These are phyloP conservation scores for Trachelus tabidus DNA, from an alignment of 2,888 invertebrate species.

Conservation along the genomic window DNA sequence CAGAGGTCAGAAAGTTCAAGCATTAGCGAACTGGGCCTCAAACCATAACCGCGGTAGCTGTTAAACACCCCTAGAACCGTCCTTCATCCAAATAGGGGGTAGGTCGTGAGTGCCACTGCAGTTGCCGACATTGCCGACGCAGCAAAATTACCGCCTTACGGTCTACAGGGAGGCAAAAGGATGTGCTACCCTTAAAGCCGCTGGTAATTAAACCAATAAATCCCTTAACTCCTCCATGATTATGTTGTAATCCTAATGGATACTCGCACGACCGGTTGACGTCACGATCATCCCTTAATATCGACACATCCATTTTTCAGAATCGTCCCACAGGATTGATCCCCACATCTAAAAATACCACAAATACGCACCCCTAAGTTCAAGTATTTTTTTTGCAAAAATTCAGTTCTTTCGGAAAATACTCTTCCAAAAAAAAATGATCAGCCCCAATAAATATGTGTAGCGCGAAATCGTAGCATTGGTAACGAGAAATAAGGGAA, in stretches of 20 bases:
- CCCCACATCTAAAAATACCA: background rate
- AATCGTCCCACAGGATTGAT: too few species aligned
- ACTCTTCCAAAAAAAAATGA: background rate
- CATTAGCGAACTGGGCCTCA: background rate
- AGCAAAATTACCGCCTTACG: background rate
- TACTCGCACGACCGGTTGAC: background rate
- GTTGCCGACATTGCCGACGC: background rate
- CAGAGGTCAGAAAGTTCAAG: conserved; percentile 4
- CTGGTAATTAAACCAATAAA: background rate
- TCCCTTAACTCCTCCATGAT: background rate
- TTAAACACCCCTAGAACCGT: background rate
- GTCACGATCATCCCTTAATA: background rate
- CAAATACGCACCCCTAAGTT: background rate
- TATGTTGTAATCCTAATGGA: background rate
- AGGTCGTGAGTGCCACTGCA: background rate
- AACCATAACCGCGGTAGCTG: background rate
- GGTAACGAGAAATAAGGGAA: background rate
- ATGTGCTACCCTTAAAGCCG: background rate
- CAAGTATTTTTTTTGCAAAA: background rate
- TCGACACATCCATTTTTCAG: background rate
- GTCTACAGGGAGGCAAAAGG: background rate
- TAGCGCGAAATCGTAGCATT: background rate
- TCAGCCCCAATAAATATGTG: background rate
- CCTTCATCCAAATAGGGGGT: background rate
- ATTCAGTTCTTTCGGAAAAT: background rate